These are phyloP conservation scores for Plusia festucae DNA, from an alignment of 2,888 invertebrate genomes.

Conservation along the genomic window DNA sequence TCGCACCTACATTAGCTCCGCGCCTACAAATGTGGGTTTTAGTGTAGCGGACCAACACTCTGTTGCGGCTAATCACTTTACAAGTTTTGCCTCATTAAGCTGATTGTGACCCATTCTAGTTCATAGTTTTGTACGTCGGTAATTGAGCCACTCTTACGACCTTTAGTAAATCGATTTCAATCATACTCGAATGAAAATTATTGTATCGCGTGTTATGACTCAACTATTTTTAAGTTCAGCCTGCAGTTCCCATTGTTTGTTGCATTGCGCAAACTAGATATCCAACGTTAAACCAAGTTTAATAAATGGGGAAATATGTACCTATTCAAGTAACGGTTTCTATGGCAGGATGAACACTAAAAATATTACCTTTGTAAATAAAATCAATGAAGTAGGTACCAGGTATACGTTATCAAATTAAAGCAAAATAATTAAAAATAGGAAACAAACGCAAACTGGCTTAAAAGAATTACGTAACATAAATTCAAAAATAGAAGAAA, in stretches of 20 bases:
- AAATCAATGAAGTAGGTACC: too few species aligned
- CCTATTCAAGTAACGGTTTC: too few species aligned
- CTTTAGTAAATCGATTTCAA: conserved; percentile 21
- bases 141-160: conserved; percentile 27
- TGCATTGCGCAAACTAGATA: not conserved
- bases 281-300: not conserved
- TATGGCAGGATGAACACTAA: too few species aligned
- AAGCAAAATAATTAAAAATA: too few species aligned
- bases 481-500: too few species aligned
- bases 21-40: conserved; percentile 65
- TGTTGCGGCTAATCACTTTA: conserved; percentile 70
- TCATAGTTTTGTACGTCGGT: conserved; percentile 47
- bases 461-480: too few species aligned
- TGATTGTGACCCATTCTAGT: conserved; percentile 57
- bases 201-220: not conserved
- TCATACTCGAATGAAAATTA: conserved; percentile 5
- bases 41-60: conserved; percentile 65
- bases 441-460: too few species aligned
- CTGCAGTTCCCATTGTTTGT: conserved; percentile 1
- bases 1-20: conserved; percentile 62
- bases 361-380: too few species aligned
- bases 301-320: not conserved
- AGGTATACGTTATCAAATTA: too few species aligned
- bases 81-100: conserved; percentile 72
- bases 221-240: not conserved